Percentiles rank a stretch among this genome's conserved stretches.
phyloP scores from a whole-genome alignment of 2,888 invertebrate genomes.

The Kryphioiulus occultus region DNA sequence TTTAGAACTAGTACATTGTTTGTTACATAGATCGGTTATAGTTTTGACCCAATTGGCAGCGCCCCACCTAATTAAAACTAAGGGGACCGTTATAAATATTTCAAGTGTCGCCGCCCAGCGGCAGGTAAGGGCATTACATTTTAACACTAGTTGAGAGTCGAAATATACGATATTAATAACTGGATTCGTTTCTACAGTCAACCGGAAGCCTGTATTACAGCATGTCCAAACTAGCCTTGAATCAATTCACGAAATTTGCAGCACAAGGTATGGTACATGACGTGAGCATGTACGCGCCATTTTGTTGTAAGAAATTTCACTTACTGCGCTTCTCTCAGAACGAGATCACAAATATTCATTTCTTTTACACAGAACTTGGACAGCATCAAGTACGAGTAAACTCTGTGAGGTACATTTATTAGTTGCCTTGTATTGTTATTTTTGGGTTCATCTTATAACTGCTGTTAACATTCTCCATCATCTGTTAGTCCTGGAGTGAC shows the following conservation, averaged over 20 bases:
- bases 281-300: too few species aligned
- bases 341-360: background rate
- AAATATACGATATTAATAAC: background rate
- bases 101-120: conserved; percentile 49
- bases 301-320: too few species aligned
- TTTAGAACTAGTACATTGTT: background rate
- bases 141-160: background rate
- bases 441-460: background rate
- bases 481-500: conserved; percentile 35
- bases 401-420: conserved; percentile 37
- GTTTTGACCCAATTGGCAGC: conserved; percentile 50
- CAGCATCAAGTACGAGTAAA: conserved; percentile 44
- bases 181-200: background rate
- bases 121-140: conserved; percentile 48
- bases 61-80: conserved; percentile 51
- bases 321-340: background rate
- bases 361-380: conserved; percentile 29
- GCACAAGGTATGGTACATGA: conserved; percentile 45
- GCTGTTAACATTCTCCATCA: too few species aligned
- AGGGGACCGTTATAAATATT: conserved; percentile 48
- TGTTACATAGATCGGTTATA: conserved; percentile 45
- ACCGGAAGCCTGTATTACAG: conserved; percentile 47
- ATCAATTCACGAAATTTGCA: conserved; percentile 51
- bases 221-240: conserved; percentile 49
- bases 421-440: background rate